Evolutionary conservation across 2,113 vertebrate species (phyloP), one percentile per base, ranked within the genome.

Genomic region (Melierax canorus): DNA sequence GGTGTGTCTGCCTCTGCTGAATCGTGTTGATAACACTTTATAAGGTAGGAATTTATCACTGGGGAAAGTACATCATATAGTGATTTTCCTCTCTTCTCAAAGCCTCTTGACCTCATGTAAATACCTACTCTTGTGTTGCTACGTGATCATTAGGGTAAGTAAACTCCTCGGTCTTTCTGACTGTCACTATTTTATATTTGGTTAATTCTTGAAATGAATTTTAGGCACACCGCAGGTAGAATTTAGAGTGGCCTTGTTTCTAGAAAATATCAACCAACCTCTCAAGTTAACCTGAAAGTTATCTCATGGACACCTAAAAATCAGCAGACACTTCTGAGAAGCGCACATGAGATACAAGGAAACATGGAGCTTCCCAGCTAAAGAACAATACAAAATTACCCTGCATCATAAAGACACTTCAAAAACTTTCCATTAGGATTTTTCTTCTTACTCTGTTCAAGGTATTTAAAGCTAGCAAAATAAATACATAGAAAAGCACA

Each of bases 11-110:
- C 11, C 53, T 86, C 29, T 68, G 48, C 62, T 59, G 55, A 82
- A 79, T 1, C 10, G 4, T 9, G 5, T 4, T 46, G 22, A 15
- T 76, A 93, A 86, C 50, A 18, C 1, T 12, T 76, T 50, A n/a
- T 39, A 86, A 86, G 8, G 50, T 4, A 64, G 36, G 75, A 84
- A 81, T 72, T 92, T 94, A 95, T 91, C 66, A 66, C 68, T 14
- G 30, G 80, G 60, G 38, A 76, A 81, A 94, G 66, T 59, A 11
- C 60, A 69, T 4, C 45, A 26, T 15, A 30, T 4, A 53, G 41
- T 2, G 6, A 72, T 68, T 32, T 59, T 71, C 43, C 30, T 87
- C 59, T 93, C 1, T 32, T 89, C 64, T 72, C 16, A 0, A 48
- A 75, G 48, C 17, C 53, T 78, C 53, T 15, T 80, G 76, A 86